Evolutionary conservation across 2,888 invertebrate genomes (phyloP).

Genomic region (Dilophus febrilis): DNA sequence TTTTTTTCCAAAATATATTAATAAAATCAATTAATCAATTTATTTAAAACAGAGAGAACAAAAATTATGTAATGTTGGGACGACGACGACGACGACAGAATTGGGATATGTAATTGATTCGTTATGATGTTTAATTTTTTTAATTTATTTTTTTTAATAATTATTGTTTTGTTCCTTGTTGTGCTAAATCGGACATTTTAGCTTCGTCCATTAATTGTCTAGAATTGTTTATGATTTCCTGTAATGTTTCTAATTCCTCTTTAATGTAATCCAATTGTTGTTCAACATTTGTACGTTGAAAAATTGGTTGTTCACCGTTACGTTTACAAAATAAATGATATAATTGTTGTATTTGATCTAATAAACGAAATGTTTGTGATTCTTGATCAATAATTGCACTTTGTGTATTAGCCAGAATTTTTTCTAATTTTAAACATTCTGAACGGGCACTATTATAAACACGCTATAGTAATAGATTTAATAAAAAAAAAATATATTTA

Average conservation of each 20-base stretch:
- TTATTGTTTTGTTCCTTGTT: conserved; percentile 2
- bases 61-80: no score
- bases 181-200: background rate
- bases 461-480: no score
- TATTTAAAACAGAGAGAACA: no score
- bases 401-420: conserved; percentile 20
- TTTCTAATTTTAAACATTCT: conserved; percentile 25
- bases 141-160: background rate
- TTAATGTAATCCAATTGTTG: conserved; percentile 22
- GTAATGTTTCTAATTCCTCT: conserved; percentile 21
- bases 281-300: conserved; percentile 10
- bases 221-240: conserved; percentile 14
- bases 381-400: conserved; percentile 18
- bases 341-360: conserved; percentile 23
- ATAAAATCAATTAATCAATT: no score
- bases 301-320: conserved; percentile 13
- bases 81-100: no score
- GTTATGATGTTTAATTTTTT: no score
- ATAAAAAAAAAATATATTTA: background rate
- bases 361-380: conserved; percentile 18
- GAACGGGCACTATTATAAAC: conserved; percentile 20
- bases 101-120: no score
- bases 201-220: background rate
- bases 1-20: no score
- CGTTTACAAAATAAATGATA: conserved; percentile 22